A percentile compares a stretch with the other conserved stretches of the same genome.
phyloP scores from a whole-genome alignment of 2,797 vertebrate genomes.

The Tokudaia tokunoshimensis region DNA sequence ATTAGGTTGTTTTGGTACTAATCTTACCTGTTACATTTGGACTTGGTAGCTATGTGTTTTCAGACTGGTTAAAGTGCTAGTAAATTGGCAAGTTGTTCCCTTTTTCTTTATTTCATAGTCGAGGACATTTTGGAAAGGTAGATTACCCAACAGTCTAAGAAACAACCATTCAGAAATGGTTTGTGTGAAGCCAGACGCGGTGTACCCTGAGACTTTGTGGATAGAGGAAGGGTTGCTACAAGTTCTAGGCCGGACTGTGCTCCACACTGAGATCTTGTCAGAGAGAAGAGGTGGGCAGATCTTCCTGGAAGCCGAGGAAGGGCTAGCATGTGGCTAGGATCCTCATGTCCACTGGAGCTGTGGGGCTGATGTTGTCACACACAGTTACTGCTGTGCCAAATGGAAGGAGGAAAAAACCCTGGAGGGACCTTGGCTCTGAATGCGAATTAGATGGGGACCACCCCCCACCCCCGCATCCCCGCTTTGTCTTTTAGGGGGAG shows the following conservation, averaged over 20 bases:
- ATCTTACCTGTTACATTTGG: background rate
- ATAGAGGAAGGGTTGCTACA: background rate
- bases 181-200: background rate
- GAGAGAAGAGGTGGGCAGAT: background rate
- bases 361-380: slow-evolving; percentile 68
- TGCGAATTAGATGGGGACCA: background rate
- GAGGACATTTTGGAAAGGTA: background rate
- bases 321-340: background rate
- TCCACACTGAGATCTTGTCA: background rate
- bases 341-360: slow-evolving; percentile 31
- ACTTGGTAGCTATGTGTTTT: background rate
- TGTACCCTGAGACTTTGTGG: background rate
- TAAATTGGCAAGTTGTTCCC: background rate
- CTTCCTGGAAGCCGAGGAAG: slow-evolving; percentile 4
- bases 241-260: background rate
- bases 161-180: slow-evolving; percentile 31
- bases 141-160: background rate
- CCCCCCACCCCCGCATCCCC: background rate
- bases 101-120: background rate
- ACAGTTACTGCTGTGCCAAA: slow-evolving; percentile 43
- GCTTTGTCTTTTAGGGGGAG: slow-evolving; percentile 54
- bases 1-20: background rate
- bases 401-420: slow-evolving; percentile 23
- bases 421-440: slow-evolving; percentile 41
- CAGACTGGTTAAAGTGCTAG: slow-evolving; percentile 10